Conservation (phyloP, 1,140 invertebrate species). For the Drosophila bocqueti region DNA sequence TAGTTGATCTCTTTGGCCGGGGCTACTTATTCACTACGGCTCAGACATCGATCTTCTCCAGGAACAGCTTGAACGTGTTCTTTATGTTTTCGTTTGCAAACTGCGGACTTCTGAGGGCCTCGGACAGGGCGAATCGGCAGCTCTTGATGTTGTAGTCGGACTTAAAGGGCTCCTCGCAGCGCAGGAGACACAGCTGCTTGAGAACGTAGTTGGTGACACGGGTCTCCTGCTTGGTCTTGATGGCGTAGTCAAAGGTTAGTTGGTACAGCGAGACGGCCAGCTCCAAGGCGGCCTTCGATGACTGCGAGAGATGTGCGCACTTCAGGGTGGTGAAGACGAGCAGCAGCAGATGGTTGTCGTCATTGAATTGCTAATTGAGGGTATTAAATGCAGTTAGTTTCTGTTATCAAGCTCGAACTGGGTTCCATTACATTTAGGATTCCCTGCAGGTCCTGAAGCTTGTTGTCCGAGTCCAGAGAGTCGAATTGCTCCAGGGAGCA, state of each 20-base stretch:
- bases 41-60: conserved; percentile 85
- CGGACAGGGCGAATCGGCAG: conserved; percentile 87
- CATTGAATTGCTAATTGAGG: conserved; percentile 65
- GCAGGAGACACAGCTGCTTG: conserved; percentile 89
- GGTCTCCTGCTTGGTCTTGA: conserved; percentile 85
- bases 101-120: conserved; percentile 86
- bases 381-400: background rate
- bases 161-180: conserved; percentile 87
- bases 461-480: conserved; percentile 57
- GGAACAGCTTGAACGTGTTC: conserved; percentile 86
- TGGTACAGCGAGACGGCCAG: conserved; percentile 87
- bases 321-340: conserved; percentile 87
- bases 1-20: conserved; percentile 4
- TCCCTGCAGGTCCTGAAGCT: conserved; percentile 77
- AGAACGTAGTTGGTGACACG: conserved; percentile 88
- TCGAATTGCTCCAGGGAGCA: conserved; percentile 71
- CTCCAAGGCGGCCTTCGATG: conserved; percentile 86
- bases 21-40: no score
- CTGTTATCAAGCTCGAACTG: background rate
- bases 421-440: conserved; percentile 71
- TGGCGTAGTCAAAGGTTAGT: conserved; percentile 87
- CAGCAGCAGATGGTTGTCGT: conserved; percentile 85
- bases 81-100: conserved; percentile 86
- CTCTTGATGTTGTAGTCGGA: conserved; percentile 87
- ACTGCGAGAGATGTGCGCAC: conserved; percentile 87